Base-by-base conservation (phyloP, 2,113 vertebrate genomes). In the Paraplagusia blochii region DNA sequence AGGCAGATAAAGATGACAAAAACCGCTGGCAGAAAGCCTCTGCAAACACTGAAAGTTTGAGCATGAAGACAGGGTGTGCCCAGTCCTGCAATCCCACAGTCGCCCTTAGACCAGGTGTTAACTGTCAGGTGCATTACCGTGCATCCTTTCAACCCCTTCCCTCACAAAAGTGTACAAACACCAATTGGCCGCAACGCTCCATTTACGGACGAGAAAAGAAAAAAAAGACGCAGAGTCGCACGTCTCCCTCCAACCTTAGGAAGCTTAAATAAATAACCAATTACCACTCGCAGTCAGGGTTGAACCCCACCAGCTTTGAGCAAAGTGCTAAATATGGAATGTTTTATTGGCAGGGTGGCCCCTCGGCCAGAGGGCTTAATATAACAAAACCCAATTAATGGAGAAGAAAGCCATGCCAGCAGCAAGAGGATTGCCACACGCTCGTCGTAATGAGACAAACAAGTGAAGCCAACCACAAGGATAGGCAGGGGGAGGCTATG, bases 311-410 rank as follows among this genome's bases (percentile, higher is more conserved):
- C 75, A 76, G 76, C 84, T 85, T 69, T 29, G 38, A 86, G 77
- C 54, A 57, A 54, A 66, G 59, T 22, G 80, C 83, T 85, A 88
- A 88, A 90, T 88, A 87, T 82, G 74, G 80, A 87, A 86, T 79
- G 77, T 79, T 84, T 89, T 86, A 86, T 87, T 88, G 85, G 87
- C 79, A 88, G 82, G 78, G 83, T 69, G 83, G 86, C 81, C 86
- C 87, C 72, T 86, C 86, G 79, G 88, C 88, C 85, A 84, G 80
- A 80, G 82, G 83, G 85, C 79, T 87, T 86, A 88, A 88, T 86
- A 88, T 88, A 89, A 90, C 85, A 69, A 87, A 90, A 89, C 87
- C 89, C 89, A 92, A 92, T 92, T 91, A 92, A 90, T 83, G 66
- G 66, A 88, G 84, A 88, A 90, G 87, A 90, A 89, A 89, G 86